phyloP scores from a whole-genome alignment of 1,140 invertebrate species.

The Orchestia grillus region DNA sequence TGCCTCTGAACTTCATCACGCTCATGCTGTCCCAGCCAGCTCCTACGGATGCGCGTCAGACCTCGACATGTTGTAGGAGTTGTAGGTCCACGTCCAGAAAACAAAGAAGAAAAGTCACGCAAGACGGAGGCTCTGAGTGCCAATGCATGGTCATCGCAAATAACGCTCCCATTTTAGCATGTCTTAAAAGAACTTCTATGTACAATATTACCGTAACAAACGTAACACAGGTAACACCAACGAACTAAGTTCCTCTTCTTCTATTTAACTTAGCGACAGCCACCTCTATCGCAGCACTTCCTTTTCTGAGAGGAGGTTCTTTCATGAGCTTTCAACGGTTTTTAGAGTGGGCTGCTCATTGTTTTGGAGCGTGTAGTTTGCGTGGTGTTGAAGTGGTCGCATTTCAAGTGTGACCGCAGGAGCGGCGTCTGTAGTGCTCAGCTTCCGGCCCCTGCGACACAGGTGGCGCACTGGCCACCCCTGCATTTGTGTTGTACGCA shows the following conservation, averaged over 20 bases:
- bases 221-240: not conserved
- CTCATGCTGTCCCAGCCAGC: no score
- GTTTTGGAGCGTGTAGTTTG: conserved; percentile 55
- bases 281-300: not conserved
- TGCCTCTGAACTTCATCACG: not conserved
- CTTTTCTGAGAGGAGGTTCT: conserved; percentile 20
- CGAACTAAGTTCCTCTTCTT: not conserved
- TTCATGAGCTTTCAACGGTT: conserved; percentile 12
- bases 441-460: conserved; percentile 21
- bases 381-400: conserved; percentile 51
- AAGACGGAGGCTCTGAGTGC: not conserved
- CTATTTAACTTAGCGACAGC: not conserved
- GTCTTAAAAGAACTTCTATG: no score
- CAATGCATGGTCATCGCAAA: not conserved
- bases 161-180: not conserved
- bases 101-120: no score
- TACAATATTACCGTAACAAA: not conserved
- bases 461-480: conserved; percentile 41
- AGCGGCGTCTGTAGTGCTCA: not conserved
- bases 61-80: no score
- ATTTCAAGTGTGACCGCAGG: conserved; percentile 50
- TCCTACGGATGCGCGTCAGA: no score
- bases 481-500: not conserved
- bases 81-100: no score
- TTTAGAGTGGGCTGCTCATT: conserved; percentile 34